phyloP scores from a whole-genome alignment of 2,888 invertebrate species.

The Tyria jacobaeae region DNA sequence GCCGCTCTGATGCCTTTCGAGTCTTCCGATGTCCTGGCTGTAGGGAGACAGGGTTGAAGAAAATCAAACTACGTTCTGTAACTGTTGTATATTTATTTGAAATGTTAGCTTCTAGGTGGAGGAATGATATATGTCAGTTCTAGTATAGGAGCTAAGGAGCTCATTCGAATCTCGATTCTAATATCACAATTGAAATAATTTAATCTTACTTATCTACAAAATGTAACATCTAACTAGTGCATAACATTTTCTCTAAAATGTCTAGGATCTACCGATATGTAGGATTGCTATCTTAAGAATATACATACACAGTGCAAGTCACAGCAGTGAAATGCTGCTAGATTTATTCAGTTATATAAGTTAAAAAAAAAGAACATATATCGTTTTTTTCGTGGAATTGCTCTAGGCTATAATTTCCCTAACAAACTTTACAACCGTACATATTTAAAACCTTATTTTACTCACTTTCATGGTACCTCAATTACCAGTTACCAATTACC shows the following conservation, averaged over 20 bases:
- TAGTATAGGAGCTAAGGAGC: slow-evolving; percentile 25
- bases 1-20: slow-evolving; percentile 20
- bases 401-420: slow-evolving; percentile 7
- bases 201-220: slow-evolving; percentile 23
- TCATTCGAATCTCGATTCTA: slow-evolving; percentile 29
- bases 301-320: slow-evolving; percentile 5
- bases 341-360: background rate
- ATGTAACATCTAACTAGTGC: slow-evolving; percentile 34
- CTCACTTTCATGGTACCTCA: slow-evolving; percentile 30
- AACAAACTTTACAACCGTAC: slow-evolving; percentile 16
- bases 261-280: slow-evolving; percentile 39
- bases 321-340: slow-evolving; percentile 21
- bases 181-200: slow-evolving; percentile 47
- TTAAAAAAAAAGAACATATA: slow-evolving; percentile 1
- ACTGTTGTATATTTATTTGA: slow-evolving; percentile 68
- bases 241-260: slow-evolving; percentile 25
- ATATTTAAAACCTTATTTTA: slow-evolving; percentile 18
- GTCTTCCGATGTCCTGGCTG: slow-evolving; percentile 34
- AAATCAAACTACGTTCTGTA: slow-evolving; percentile 69
- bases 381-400: background rate
- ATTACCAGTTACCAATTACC: no score
- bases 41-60: slow-evolving; percentile 45
- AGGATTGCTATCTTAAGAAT: slow-evolving; percentile 29
- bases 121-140: slow-evolving; percentile 41
- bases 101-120: slow-evolving; percentile 31